Evolutionary conservation across 2,888 invertebrate species (phyloP), one percentile per base, ranked within the genome.

Genomic region (Agrochola circellaris): DNA sequence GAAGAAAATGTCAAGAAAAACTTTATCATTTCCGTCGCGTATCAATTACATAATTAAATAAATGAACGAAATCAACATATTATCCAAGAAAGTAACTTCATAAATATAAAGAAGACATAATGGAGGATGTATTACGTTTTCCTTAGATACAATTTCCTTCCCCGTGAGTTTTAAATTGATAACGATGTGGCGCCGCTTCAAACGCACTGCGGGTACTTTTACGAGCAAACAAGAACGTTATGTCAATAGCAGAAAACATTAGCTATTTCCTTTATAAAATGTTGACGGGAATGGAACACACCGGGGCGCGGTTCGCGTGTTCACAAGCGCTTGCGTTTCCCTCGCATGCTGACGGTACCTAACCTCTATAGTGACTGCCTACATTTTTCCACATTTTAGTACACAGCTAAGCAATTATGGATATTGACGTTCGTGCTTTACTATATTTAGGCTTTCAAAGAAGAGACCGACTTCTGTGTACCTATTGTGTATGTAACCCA

Each of bases 221-320:
- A 88, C 82, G 81, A 80, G 86, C 87, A 87, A 90, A 90, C 88
- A 89, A 84, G 84, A 86, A 87, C 85, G 85, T 87, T 86, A 87
- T 90, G 90, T 92, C 92, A 91, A 92, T 90, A 91, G 81, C 81
- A 85, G 88, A 88, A 90, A 91, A 90, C 88, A 89, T 85, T 91
- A 90, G 90, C 89, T 90, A 89, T 92, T 92, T 91, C 88, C 87
- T 88, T 85, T 88, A 87, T 89, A 89, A 91, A 91, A 84, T 78
- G 86, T 88, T 77, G 86, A 83, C 82, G 83, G 82, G 85, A 79
- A 85, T 83, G 85, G 77, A 82, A 83, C 71, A 82, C 78, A 51
- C 78, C 83, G 85, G 91, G 92, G 93, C 88, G 93, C 90, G 93
- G 93, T 88, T 95, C 88, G 95, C 94, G 95, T 95, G 95, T 83